phyloP scores from a whole-genome alignment of 2,113 vertebrate genomes.

The Scortum barcoo region DNA sequence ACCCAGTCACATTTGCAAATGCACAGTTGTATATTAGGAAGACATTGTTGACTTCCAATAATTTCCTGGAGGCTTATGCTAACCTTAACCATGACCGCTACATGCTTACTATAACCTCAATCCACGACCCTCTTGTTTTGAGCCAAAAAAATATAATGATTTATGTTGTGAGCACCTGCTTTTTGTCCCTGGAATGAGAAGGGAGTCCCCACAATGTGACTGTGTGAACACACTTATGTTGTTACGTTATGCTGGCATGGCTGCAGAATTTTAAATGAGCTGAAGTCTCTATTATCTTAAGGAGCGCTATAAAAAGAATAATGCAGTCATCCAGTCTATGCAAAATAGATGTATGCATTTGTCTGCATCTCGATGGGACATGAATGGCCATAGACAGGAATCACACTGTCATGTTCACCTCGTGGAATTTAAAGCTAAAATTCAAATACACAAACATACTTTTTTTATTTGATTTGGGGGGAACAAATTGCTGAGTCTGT shows the following conservation, averaged over 20 bases:
- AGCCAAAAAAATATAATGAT: background rate
- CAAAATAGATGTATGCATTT: background rate
- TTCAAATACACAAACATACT: background rate
- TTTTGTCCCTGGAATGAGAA: background rate
- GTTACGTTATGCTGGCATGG: background rate
- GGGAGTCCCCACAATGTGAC: too few relatives aligned
- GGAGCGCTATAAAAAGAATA: background rate
- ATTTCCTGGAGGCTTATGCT: background rate
- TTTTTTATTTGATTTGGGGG: background rate
- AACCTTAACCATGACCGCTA: background rate
- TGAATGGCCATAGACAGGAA: background rate
- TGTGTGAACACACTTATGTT: background rate
- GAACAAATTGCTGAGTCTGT: background rate
- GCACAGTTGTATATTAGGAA: background rate
- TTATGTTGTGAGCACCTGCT: background rate
- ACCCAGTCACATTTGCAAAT: background rate
- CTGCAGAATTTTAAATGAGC: background rate
- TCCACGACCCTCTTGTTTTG: too few relatives aligned
- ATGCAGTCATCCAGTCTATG: background rate
- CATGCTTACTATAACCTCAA: background rate
- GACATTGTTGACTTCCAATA: background rate
- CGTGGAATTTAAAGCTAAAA: slow-evolving; percentile 7
- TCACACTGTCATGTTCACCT: background rate
- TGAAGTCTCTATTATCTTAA: background rate
- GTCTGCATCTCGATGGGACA: background rate